phyloP scores from a whole-genome alignment of 2,113 vertebrate species.

The Lucifuga dentata region DNA sequence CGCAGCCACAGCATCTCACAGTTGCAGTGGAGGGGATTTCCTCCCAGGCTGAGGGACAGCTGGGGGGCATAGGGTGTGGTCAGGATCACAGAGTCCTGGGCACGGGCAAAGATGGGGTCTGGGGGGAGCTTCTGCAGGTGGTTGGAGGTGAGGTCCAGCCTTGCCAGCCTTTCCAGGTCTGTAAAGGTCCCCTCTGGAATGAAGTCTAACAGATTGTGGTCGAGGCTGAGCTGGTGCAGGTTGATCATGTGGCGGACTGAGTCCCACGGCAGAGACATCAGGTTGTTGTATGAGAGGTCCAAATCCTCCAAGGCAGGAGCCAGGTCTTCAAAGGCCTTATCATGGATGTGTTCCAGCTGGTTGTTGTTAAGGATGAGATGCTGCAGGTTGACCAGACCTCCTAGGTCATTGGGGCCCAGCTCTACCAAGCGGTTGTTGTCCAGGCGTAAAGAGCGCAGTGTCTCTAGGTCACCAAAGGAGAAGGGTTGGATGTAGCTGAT shows the following conservation, averaged over 20 bases:
- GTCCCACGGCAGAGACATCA: constrained; percentile 89
- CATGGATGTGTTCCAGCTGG: constrained; percentile 87
- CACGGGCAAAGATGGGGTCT: constrained; percentile 91
- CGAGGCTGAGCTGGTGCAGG: constrained; percentile 93
- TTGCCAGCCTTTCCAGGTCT: constrained; percentile 87
- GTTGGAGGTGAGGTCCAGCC: constrained; percentile 93
- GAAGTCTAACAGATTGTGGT: constrained; percentile 93
- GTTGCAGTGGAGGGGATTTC: constrained; percentile 94
- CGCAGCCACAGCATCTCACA: constrained; percentile 94
- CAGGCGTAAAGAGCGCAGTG: constrained; percentile 91
- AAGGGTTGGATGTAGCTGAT: constrained; percentile 94
- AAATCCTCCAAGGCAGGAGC: constrained; percentile 90
- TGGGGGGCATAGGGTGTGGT: constrained; percentile 88
- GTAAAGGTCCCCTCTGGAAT: constrained; percentile 93
- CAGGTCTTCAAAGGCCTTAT: constrained; percentile 91
- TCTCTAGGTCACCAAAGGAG: constrained; percentile 93
- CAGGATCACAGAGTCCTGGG: constrained; percentile 83
- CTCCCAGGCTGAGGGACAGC: constrained; percentile 91
- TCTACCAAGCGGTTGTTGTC: constrained; percentile 91
- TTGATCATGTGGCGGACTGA: constrained; percentile 91
- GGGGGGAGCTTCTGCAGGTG: constrained; percentile 92
- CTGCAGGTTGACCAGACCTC: constrained; percentile 93
- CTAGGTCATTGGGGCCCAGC: constrained; percentile 89
- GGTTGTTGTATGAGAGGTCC: constrained; percentile 95
- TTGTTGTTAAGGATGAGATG: constrained; percentile 97